phyloP scores from a whole-genome alignment of 2,797 vertebrate species.

The Muraenolepis orangiensis region DNA sequence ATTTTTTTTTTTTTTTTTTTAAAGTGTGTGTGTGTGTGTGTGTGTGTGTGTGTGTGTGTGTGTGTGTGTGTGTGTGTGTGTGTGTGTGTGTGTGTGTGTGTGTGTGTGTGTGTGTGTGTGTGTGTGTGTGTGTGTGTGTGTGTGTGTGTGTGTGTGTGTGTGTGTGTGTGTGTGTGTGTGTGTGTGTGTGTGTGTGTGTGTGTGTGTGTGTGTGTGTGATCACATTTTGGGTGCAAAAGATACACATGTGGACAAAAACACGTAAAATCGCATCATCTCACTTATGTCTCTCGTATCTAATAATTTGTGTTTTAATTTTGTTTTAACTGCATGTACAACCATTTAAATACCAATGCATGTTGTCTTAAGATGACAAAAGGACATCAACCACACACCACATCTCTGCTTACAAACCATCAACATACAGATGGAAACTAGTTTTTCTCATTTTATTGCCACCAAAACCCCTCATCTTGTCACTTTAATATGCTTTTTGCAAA shows the following conservation, averaged over 20 bases:
- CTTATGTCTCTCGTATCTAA: not conserved
- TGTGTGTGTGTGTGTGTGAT: conserved; percentile 58
- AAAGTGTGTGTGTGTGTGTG: conserved; percentile 7
- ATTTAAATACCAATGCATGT: no score
- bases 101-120: conserved; percentile 8
- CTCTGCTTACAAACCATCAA: not conserved
- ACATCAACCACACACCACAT: no score
- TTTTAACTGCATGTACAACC: not conserved
- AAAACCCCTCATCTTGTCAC: no score
- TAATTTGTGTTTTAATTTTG: conserved; percentile 24
- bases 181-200: conserved; percentile 11
- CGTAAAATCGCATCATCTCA: conserved; percentile 14
- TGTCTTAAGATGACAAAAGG: no score
- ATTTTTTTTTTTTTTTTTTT: no score
- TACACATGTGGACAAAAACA: conserved; percentile 37
- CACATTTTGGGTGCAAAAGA: conserved; percentile 53
- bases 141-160: conserved; percentile 46
- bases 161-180: conserved; percentile 27
- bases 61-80: conserved; percentile 10
- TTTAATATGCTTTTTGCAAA: no score
- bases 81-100: conserved; percentile 13
- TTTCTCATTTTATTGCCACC: no score
- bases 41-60: conserved; percentile 7
- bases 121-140: conserved; percentile 13
- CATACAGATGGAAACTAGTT: no score